phyloP scores from a whole-genome alignment of 2,888 invertebrate genomes.

The Apoda limacodes region DNA sequence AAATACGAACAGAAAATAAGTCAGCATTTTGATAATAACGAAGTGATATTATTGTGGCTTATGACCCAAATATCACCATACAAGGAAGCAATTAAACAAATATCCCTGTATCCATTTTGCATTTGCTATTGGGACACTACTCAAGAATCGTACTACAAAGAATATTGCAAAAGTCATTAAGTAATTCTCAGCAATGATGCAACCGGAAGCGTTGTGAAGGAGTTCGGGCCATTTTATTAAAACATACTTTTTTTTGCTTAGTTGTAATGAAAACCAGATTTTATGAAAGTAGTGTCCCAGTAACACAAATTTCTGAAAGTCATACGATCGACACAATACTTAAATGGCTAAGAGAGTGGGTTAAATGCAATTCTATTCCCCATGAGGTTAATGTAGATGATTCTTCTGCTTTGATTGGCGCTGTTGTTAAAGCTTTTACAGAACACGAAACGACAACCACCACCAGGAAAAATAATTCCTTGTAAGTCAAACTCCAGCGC shows the following conservation, averaged over 20 bases:
- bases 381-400: conserved; percentile 12
- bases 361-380: conserved; percentile 7
- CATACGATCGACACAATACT: conserved; percentile 10
- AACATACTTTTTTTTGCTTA: too few relatives aligned
- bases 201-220: too few relatives aligned
- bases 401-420: conserved; percentile 13
- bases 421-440: conserved; percentile 11
- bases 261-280: conserved; percentile 5
- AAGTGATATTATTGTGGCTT: too few relatives aligned
- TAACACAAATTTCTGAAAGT: conserved; percentile 10
- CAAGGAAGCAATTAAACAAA: too few relatives aligned
- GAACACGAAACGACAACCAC: conserved; percentile 7
- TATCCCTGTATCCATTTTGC: conserved; percentile 4
- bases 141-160: conserved; percentile 7
- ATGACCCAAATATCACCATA: too few relatives aligned
- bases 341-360: conserved; percentile 9
- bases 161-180: conserved; percentile 8
- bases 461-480: too few relatives aligned
- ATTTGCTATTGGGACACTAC: conserved; percentile 6
- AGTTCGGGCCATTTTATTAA: conserved; percentile 4
- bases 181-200: too few relatives aligned
- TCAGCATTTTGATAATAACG: too few relatives aligned
- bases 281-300: conserved; percentile 7
- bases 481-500: too few relatives aligned
- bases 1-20: too few relatives aligned